These are phyloP conservation scores for Hydractinia echinata DNA, from an alignment of 30 jellyfish, hydroid and myxozoan genomes.

Conservation along the genomic window DNA sequence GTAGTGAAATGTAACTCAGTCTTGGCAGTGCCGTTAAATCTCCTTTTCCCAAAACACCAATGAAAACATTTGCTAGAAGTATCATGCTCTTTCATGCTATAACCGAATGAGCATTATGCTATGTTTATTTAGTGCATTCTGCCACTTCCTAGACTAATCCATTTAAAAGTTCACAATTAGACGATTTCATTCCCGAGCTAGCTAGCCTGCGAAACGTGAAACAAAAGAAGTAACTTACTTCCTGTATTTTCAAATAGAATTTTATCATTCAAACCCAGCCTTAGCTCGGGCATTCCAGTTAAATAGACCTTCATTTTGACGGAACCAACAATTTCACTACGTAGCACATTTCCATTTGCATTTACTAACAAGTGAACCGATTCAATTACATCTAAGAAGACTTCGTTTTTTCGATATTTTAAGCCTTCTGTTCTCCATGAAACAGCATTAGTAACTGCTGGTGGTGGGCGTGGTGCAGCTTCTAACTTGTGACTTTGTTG, in stretches of 20 bases:
- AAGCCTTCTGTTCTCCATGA: conserved; percentile 97
- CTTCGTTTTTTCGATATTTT: conserved; percentile 90
- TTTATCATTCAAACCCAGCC: conserved; percentile 96
- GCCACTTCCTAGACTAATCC: too few relatives aligned
- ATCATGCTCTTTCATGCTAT: too few relatives aligned
- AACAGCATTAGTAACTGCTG: conserved; percentile 96
- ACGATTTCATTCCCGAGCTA: too few relatives aligned
- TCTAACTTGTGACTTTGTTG: conserved; percentile 94
- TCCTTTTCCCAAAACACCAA: too few relatives aligned
- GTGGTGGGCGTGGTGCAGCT: conserved; percentile 99
- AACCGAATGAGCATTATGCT: too few relatives aligned
- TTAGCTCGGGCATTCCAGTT: conserved; percentile 98
- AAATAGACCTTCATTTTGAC: conserved; percentile 82
- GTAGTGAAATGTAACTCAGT: too few relatives aligned
- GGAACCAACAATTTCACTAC: conserved; percentile 96
- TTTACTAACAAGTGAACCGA: conserved; percentile 83
- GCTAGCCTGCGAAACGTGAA: neutral
- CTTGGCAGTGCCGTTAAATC: too few relatives aligned
- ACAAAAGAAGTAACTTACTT: conserved; percentile 55
- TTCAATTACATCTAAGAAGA: conserved; percentile 98
- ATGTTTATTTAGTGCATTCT: too few relatives aligned
- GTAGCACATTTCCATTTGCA: conserved; percentile 80
- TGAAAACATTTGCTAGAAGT: too few relatives aligned
- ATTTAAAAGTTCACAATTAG: too few relatives aligned
- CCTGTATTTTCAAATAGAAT: conserved; percentile 94